Evolutionary conservation across 1,140 invertebrate species (phyloP), one percentile per base, ranked within the genome.

Genomic region (Drosophila ogumai): DNA sequence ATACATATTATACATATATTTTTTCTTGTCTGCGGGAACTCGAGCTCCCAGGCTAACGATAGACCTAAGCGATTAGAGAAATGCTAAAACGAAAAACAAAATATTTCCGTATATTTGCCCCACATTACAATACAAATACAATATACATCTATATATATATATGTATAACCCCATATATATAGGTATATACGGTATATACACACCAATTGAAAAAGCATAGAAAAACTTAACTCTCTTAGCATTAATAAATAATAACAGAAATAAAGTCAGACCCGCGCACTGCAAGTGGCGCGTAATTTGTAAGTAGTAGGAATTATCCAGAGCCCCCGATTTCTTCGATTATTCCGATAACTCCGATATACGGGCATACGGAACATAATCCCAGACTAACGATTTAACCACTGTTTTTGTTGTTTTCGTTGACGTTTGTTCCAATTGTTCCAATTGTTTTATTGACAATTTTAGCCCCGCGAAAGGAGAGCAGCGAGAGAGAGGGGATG

Each of bases 391-490:
- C 25, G 74, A 76, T 56, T 56, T 67, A 59, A 76, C 68, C 68
- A 72, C 79, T 81, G 47, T 50, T 81, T 81, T 68, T 77, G 84
- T 84, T 87, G 64, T 61, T 88, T 79, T 54, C 41, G 64, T 61
- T 88, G 71, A 59, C 49, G 76, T 84, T 88, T 88, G 84, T 57
- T 87, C 72, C 57, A 74, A 88, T 88, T 88, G 84, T 57, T 87
- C 72, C 57, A 74, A 88, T 88, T 88, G 85, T 88, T 88, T 87
- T 88, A 88, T 88, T 88, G 84, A 88, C 85, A 88, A 88, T 88
- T 88, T 46, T 49, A 28, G 66, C 50, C 54, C 75, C 66, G 19
- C 47, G 22, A n/a, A n/a, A n/a, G n/a, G n/a, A n/a, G n/a, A n/a
- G n/a, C n/a, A n/a, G n/a, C n/a, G n/a, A n/a, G 40, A 3, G n/a